phyloP scores from a whole-genome alignment of 2,888 invertebrate species.

The Acleris holmiana region DNA sequence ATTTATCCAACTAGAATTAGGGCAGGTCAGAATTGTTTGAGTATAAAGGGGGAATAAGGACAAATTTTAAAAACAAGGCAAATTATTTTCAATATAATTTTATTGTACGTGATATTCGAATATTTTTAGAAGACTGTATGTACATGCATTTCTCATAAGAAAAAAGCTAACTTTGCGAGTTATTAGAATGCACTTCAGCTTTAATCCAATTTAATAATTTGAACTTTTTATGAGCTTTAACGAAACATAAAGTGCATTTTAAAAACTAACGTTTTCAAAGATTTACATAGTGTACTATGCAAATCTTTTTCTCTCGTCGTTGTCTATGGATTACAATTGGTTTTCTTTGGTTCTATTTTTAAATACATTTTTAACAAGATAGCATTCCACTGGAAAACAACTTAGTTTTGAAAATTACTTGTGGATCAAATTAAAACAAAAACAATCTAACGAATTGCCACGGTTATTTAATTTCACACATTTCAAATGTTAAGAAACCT shows the following conservation, averaged over 20 bases:
- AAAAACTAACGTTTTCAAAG: neutral
- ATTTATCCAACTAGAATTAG: too few relatives aligned
- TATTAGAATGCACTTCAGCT: too few relatives aligned
- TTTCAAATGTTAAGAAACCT: neutral
- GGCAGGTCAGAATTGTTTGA: too few relatives aligned
- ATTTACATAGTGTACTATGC: neutral
- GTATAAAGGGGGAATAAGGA: too few relatives aligned
- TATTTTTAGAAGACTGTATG: conserved; percentile 9
- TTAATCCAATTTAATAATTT: too few relatives aligned
- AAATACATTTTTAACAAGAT: conserved; percentile 29
- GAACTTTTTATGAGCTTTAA: too few relatives aligned
- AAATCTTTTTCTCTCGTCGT: neutral
- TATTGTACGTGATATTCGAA: conserved; percentile 32
- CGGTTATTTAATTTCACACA: neutral
- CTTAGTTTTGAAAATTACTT: neutral
- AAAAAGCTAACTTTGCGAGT: too few relatives aligned
- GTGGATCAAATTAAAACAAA: too few relatives aligned
- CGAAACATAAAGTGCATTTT: neutral
- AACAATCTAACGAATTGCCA: too few relatives aligned
- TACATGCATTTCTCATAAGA: too few relatives aligned
- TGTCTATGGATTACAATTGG: conserved; percentile 14
- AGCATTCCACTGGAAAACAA: neutral
- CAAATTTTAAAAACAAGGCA: neutral
- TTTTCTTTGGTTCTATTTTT: conserved; percentile 44
- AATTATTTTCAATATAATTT: conserved; percentile 21